Conservation (phyloP, 2,888 invertebrate species). For the Napeogenes sylphis region DNA sequence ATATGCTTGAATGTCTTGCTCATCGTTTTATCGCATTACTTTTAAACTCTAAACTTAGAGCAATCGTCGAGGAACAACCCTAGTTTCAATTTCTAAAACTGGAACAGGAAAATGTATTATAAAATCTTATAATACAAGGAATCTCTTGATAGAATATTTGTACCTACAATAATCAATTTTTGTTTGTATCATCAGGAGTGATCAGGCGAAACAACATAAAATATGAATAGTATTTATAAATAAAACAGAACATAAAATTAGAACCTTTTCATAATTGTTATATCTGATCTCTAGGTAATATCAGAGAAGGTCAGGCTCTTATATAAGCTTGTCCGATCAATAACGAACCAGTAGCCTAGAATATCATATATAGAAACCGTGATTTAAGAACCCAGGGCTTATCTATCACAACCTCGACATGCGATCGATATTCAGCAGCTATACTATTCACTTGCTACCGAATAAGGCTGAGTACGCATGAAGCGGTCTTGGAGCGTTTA, state of each 20-base stretch:
- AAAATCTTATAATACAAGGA: conserved; percentile 3
- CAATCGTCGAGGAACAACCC: conserved; percentile 13
- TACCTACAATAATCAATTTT: too few relatives aligned
- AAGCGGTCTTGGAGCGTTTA: conserved; percentile 3
- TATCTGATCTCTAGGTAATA: background rate
- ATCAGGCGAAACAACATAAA: too few relatives aligned
- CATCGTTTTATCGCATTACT: background rate
- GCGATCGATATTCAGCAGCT: conserved; percentile 36
- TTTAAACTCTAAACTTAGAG: conserved; percentile 8
- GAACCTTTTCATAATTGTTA: too few relatives aligned
- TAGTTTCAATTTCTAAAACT: conserved; percentile 11
- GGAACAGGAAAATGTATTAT: conserved; percentile 12
- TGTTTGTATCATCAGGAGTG: too few relatives aligned
- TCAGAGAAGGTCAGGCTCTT: background rate
- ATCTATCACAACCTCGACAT: conserved; percentile 22
- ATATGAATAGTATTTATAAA: too few relatives aligned
- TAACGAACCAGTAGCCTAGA: conserved; percentile 1
- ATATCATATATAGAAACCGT: conserved; percentile 20
- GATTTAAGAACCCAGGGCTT: conserved; percentile 26
- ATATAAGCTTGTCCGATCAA: conserved; percentile 4
- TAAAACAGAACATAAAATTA: too few relatives aligned
- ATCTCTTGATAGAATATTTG: background rate
- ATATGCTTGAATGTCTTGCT: too few relatives aligned
- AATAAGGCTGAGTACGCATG: conserved; percentile 19
- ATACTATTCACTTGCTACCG: conserved; percentile 24